phyloP scores from a whole-genome alignment of 2,113 vertebrate genomes.

The Narcine bancroftii region DNA sequence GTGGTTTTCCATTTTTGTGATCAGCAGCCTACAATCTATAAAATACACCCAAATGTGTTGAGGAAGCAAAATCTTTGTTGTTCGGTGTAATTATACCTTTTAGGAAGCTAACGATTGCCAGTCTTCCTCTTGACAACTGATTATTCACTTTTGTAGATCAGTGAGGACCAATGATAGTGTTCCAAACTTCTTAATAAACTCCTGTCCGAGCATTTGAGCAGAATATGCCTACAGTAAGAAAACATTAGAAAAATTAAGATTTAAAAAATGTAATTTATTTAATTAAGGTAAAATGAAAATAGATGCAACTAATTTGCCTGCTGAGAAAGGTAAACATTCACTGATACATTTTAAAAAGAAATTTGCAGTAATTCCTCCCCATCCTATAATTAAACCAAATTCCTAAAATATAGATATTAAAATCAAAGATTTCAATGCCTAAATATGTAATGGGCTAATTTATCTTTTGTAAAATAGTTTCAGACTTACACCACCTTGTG shows the following conservation, averaged over 20 bases:
- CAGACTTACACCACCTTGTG: not conserved
- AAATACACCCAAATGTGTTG: no score
- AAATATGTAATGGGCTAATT: not conserved
- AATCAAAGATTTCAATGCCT: not conserved
- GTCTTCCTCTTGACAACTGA: not conserved
- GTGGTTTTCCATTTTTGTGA: no score
- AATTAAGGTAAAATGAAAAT: not conserved
- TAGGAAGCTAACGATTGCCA: no score
- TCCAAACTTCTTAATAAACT: not conserved
- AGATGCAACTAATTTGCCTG: not conserved
- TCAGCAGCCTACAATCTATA: no score
- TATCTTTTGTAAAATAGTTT: not conserved
- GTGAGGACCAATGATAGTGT: not conserved
- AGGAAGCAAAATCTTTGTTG: no score
- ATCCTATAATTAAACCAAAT: not conserved
- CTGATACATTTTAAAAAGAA: not conserved
- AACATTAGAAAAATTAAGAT: not conserved
- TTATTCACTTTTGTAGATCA: not conserved
- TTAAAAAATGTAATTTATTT: not conserved
- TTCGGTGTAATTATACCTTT: not conserved
- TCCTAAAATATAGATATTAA: not conserved
- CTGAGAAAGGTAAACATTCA: not conserved
- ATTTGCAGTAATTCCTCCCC: not conserved
- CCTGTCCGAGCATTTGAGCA: not conserved
- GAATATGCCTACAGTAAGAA: not conserved